Evolutionary conservation across 2,797 vertebrate species (phyloP), one percentile per base, ranked within the genome.

Genomic region (Rhinogobio ventralis): DNA sequence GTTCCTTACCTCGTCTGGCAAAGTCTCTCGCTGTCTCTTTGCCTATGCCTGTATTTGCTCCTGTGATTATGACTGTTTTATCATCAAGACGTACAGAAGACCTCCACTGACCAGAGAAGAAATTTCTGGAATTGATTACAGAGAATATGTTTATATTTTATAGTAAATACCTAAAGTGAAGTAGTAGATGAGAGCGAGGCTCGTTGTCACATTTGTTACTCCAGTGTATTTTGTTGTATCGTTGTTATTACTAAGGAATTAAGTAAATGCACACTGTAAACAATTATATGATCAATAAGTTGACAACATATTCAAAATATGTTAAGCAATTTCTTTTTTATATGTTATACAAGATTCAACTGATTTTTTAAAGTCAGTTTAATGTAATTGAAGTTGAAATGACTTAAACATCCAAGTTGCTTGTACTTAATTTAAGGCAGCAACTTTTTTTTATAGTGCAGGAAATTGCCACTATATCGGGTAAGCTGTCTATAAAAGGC

Each of bases 11-110:
- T 95, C 95, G 93, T 85, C 90, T 92, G 17, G 94, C 94, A 87
- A 96, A 86, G 84, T 95, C 95, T 71, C 92, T 93, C 76, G 94
- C 92, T 0, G 95, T 95, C 88, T 96, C 95, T 85, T 95, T 96
- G 80, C 95, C 95, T 42, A 96, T 95, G 19, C 95, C 95, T 51
- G 95, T 95, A 90, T 95, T 96, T 36, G 95, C 94, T 79, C 95
- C 95, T 0, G 95, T 96, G 88, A 96, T 95, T 85, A 96, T 74
- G 66, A 93, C 93, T 1, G 94, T 96, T 91, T 95, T 94, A 45
- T 92, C 93, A 82, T 95, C 94, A 1, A 95, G 84, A 80, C 93
- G 91, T 86, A 90, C 94, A 60, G 93, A 91, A 45, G 92, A 95
- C 20, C 94, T 93, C 95, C 94, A 96, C 80, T 79, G 91, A 72